Conservation (phyloP, 2,113 vertebrate genomes). For the Saguinus midas region DNA sequence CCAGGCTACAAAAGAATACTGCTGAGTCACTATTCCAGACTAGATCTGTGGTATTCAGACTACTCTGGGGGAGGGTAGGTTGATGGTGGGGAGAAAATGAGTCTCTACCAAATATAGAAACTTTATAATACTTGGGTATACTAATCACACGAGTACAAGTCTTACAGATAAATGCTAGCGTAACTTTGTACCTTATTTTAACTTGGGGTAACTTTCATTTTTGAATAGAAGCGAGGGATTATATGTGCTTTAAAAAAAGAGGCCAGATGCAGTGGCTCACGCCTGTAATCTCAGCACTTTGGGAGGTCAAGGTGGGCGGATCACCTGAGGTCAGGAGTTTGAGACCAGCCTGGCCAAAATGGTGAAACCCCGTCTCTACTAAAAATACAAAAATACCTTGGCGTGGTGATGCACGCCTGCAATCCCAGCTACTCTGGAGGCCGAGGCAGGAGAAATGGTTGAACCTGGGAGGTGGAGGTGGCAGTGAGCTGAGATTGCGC, state of each 20-base stretch:
- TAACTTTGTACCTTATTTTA: slow-evolving; percentile 30
- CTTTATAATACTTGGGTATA: background rate
- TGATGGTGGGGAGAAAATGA: background rate
- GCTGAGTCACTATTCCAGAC: background rate
- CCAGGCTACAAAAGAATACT: background rate
- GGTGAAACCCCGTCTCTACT: too few species aligned
- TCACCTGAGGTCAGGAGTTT: too few species aligned
- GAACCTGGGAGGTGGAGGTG: too few species aligned
- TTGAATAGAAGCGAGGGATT: background rate
- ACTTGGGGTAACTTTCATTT: background rate
- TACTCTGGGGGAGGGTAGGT: background rate
- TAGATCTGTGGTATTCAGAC: background rate
- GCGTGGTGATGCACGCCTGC: fast-evolving
- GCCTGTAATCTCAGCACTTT: too few species aligned
- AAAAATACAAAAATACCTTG: too few species aligned
- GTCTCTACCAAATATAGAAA: background rate
- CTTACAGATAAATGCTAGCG: background rate
- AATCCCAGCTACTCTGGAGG: too few species aligned
- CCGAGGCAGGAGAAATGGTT: too few species aligned
- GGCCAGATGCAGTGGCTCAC: too few species aligned
- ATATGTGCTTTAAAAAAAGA: background rate
- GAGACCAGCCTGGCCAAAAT: too few species aligned
- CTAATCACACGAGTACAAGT: background rate
- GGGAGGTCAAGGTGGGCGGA: too few species aligned
- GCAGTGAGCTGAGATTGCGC: too few species aligned